These are phyloP conservation scores for Acleris sparsana DNA, from an alignment of 2,888 invertebrate species.

Conservation along the genomic window DNA sequence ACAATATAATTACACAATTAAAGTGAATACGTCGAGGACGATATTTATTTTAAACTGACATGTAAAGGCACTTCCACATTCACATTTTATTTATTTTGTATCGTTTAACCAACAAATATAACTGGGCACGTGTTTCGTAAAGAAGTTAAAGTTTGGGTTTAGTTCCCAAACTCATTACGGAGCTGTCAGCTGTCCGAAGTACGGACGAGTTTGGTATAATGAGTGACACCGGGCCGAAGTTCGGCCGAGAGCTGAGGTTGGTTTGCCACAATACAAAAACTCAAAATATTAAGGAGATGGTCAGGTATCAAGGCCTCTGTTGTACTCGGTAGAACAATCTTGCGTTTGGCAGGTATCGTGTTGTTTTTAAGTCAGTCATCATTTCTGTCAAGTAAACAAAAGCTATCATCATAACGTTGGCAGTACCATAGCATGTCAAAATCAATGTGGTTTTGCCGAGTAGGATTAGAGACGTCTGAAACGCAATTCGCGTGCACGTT, in stretches of 20 bases:
- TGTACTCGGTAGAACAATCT: too few species aligned
- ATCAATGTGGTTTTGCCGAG: too few species aligned
- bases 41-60: background rate
- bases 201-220: conserved; percentile 57
- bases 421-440: too few species aligned
- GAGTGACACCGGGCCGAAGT: conserved; percentile 61
- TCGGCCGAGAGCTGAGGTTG: conserved; percentile 38
- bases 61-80: background rate
- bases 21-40: background rate
- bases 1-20: too few species aligned
- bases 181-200: conserved; percentile 65
- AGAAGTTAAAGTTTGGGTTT: conserved; percentile 53
- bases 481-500: too few species aligned
- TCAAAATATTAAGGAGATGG: background rate
- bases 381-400: too few species aligned
- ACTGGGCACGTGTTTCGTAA: conserved; percentile 12
- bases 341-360: too few species aligned
- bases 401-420: too few species aligned
- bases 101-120: conserved; percentile 7
- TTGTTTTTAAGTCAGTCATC: too few species aligned
- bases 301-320: background rate
- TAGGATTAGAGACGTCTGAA: too few species aligned
- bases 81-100: conserved; percentile 2
- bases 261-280: conserved; percentile 19
- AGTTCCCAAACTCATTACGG: conserved; percentile 65